Evolutionary conservation across 37 sponge, comb jelly and placozoan species (phyloP), one percentile per base, ranked within the genome.

Genomic region (Dysidea cf. avara): DNA sequence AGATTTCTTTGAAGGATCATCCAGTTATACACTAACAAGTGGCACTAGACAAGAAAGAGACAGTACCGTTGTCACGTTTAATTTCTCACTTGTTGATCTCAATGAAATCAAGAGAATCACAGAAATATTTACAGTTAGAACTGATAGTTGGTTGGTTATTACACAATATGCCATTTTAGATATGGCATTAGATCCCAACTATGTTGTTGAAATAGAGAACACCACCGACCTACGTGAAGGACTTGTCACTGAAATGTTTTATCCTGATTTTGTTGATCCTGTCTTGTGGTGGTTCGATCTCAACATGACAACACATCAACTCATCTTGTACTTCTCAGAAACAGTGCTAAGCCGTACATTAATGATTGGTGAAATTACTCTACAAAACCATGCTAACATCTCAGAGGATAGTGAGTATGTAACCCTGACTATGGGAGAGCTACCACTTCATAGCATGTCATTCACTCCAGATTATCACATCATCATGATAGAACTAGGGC

Each of bases 41-140:
- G 87, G 91, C 0, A 71, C 21, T 7, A 54, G 54, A 5, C 87
- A 61, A 36, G 39, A 17, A 7, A 69, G 59, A 21, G 84, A 94
- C 74, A 76, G 84, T 63, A 90, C 95, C 0, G 68, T 87, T 5
- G 61, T 94, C 34, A 36, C 48, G 13, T 82, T 94, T 64, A 49
- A 0, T 20, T 87, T 94, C 66, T 66, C 87, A 30, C 61, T 81
- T 56, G 64, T 83, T 1, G 95, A 94, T 55, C 71, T 94, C 49
- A 94, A 94, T 77, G 85, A 64, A 0, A 86, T 94, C 77, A 94
- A 94, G 64, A 83, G 72, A 26, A 87, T 82, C 71, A 90, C 88
- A 0, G 80, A 87, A 32, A 75, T 94, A 50, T 86, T 75, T 65
- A 90, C 86, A 2, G 38, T 49, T 16, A 84, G 88, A 13, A 58